Base-by-base conservation (phyloP, 2,113 vertebrate genomes). In the Petroica traversi region DNA sequence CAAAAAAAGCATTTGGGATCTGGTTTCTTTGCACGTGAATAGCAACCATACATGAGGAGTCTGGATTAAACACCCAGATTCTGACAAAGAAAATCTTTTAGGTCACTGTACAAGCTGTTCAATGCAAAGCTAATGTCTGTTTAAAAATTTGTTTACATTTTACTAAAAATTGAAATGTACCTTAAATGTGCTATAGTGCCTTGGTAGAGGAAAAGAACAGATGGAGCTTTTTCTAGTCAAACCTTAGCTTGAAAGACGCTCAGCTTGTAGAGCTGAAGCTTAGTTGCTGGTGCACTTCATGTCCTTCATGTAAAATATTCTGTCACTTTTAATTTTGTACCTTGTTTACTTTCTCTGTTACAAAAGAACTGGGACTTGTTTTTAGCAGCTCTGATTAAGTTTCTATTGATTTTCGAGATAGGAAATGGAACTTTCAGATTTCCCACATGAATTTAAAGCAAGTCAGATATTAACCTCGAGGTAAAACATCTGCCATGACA, bases 331-430 rank as follows among this genome's bases (percentile, higher is more conserved):
- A 97, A 98, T 98, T 98, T 97, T 94, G 95, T 78, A 91, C 88
- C 97, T 98, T 97, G 95, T 98, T 98, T 97, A 96, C 96, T 97
- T 97, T 97, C 95, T 94, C 88, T 91, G 83, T 97, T 97, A 96
- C 84, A 95, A 80, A 98, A 97, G 97, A 97, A 96, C 85, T 92
- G 91, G 93, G 92, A 97, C 96, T 97, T 98, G 97, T 97, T 98
- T 98, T 97, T 97, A 97, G 95, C 97, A 96, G 96, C 95, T 97
- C 93, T 96, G 97, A 98, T 98, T 98, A 98, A 97, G 97, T 95
- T 98, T 98, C 97, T 97, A 98, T 97, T 98, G 98, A 98, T 98
- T 98, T 98, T 98, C 2, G 80, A 98, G 97, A 98, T 92, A 97
- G 93, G 94, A 98, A 98, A 98, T 96, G 96, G 96, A 98, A 97